Percentiles rank a stretch among this genome's conserved stretches.
Evolutionary conservation across 2,113 vertebrate species (phyloP).

Genomic region (Lethenteron camtschaticum): DNA sequence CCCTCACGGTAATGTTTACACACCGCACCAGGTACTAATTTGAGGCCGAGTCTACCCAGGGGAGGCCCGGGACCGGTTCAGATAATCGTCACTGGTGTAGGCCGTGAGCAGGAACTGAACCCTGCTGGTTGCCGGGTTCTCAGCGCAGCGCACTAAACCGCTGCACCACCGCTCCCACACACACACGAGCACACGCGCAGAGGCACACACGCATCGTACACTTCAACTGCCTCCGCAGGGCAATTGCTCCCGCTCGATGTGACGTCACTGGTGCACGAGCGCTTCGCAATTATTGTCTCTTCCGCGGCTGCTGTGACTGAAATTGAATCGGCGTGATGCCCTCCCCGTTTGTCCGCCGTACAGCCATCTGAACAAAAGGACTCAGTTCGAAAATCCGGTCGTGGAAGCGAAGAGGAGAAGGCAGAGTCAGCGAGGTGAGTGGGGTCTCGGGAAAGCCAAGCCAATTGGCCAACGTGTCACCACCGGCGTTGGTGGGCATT

Average conservation of each 20-base stretch:
- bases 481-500: no score
- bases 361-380: conserved; percentile 98
- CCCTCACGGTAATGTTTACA: no score
- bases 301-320: neutral
- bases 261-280: neutral
- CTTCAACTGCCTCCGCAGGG: neutral
- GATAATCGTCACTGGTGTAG: no score
- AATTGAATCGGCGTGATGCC: conserved; percentile 2
- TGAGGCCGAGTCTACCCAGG: no score
- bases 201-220: neutral
- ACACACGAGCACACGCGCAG: neutral
- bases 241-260: neutral
- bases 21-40: no score
- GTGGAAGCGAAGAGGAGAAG: conserved; percentile 80
- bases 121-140: no score
- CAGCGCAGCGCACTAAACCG: no score
- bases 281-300: neutral
- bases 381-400: conserved; percentile 97
- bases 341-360: conserved; percentile 10
- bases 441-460: no score
- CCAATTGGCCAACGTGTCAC: no score
- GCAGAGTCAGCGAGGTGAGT: conserved; percentile 12
- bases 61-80: no score
- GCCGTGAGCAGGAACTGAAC: no score
- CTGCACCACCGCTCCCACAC: no score